Base-by-base conservation (phyloP, 2,797 vertebrate genomes). In the Halcyon chelicuti region DNA sequence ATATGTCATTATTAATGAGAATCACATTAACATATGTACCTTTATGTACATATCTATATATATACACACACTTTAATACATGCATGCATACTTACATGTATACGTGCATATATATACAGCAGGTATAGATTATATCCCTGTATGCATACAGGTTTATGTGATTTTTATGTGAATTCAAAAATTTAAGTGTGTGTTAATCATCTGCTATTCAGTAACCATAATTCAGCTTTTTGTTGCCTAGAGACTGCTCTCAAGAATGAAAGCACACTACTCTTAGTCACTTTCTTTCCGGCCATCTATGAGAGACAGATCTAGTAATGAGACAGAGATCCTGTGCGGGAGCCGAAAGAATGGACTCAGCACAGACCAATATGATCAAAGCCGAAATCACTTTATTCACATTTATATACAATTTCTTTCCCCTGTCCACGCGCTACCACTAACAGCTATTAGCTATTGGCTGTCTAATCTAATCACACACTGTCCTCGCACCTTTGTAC, bases 201-300 rank as follows among this genome's bases (percentile, higher is more conserved):
- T 44, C 51, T 31, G 13, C 13, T 82, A 26, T 73, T 94, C 77
- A 65, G 51, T 78, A 29, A 19, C 66, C 51, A 33, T 62, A 95
- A 62, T 92, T 75, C 46, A 76, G 9, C 44, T 79, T 29, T 92
- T 88, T 92, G 93, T 95, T 96, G 95, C 89, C 60, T 93, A 76
- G 95, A 93, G 28, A 96, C 91, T 87, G 86, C 70, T 95, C 66
- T 91, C 37, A 92, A 82, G 55, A 94, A 85, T 47, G 80, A 87
- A 95, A 92, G n/a, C 49, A 89, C 29, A 10, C 11, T 74, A 16
- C 31, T 91, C 39, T 78, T 58, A 52, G 10, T 67, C 28, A 85
- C 12, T 87, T 79, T 88, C 68, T 92, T 93, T 86, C 33, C 46
- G 46, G 5, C 22, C 1, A 1, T 55, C 62, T 72, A 26, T 37